Conservation (phyloP, 2,888 invertebrate genomes). For the Eucriotettix oculatus region DNA sequence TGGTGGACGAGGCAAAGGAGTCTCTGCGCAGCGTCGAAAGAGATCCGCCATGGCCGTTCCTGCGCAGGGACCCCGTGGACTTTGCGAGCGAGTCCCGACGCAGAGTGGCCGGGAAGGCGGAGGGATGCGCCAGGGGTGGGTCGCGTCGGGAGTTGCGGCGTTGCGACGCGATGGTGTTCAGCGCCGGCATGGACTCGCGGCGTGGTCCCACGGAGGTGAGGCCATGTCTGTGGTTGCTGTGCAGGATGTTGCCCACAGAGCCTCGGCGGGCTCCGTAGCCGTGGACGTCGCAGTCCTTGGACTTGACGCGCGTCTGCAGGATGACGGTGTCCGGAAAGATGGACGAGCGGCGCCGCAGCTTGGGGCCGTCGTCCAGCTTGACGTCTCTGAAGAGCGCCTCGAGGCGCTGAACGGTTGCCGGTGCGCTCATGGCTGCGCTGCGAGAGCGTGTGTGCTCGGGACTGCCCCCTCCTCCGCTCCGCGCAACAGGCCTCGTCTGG, state of each 20-base stretch:
- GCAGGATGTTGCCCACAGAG: slow-evolving; percentile 36
- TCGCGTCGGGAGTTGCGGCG: slow-evolving; percentile 2
- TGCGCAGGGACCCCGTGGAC: slow-evolving; percentile 4
- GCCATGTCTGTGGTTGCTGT: slow-evolving; percentile 26
- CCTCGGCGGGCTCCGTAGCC: slow-evolving; percentile 39
- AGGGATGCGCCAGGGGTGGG: slow-evolving; percentile 42
- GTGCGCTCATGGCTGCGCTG: slow-evolving; percentile 17
- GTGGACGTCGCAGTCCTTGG: slow-evolving; percentile 53
- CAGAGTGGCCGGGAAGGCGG: slow-evolving; percentile 46
- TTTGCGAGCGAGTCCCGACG: slow-evolving; percentile 14
- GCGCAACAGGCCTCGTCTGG: not conserved
- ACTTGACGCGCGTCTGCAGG: slow-evolving; percentile 37
- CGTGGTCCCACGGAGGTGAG: slow-evolving; percentile 30
- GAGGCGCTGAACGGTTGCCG: slow-evolving; percentile 49
- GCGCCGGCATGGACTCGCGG: slow-evolving; percentile 29
- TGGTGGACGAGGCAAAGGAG: slow-evolving; percentile 18
- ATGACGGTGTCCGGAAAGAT: slow-evolving; percentile 22
- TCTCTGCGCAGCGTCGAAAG: not conserved
- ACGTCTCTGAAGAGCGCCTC: slow-evolving; percentile 55
- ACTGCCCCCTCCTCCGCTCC: not conserved
- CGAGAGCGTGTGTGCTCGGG: not conserved
- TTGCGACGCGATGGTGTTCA: slow-evolving; percentile 14
- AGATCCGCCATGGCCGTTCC: not conserved
- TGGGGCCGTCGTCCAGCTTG: slow-evolving; percentile 28
- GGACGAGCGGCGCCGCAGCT: slow-evolving; percentile 2